Evolutionary conservation across 2,797 vertebrate genomes (phyloP).

Genomic region (Cryptoprocta ferox): DNA sequence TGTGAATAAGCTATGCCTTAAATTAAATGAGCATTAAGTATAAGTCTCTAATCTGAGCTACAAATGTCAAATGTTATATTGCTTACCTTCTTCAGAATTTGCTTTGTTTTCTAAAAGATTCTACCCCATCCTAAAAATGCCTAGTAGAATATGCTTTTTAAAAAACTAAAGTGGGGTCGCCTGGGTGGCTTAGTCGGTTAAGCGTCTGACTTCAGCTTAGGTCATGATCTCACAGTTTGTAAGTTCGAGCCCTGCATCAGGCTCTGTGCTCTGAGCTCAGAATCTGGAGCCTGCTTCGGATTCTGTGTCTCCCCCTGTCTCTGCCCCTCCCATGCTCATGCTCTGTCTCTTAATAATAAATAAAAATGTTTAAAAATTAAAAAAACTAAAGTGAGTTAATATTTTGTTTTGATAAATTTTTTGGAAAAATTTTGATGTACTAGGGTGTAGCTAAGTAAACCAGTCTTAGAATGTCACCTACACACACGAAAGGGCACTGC

Average conservation of each 20-base stretch:
- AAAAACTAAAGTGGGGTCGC: background rate
- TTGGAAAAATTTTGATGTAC: background rate
- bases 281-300: too few species aligned
- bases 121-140: conserved; percentile 18
- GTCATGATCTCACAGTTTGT: background rate
- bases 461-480: background rate
- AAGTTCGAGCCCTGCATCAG: too few species aligned
- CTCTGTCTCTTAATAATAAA: too few species aligned
- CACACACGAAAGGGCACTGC: background rate
- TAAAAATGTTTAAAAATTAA: too few species aligned
- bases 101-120: background rate
- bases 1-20: background rate
- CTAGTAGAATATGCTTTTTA: background rate
- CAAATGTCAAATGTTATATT: background rate
- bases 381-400: background rate
- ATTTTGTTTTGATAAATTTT: background rate
- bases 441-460: background rate
- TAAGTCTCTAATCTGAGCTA: background rate
- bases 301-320: too few species aligned
- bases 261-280: too few species aligned
- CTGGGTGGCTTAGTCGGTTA: background rate
- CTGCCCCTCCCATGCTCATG: too few species aligned
- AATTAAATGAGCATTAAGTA: background rate
- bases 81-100: background rate
- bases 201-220: background rate